A percentile compares a stretch with the other conserved stretches of the same genome.
phyloP scores from a whole-genome alignment of 2,797 vertebrate species.

The Takifugu ocellatus region DNA sequence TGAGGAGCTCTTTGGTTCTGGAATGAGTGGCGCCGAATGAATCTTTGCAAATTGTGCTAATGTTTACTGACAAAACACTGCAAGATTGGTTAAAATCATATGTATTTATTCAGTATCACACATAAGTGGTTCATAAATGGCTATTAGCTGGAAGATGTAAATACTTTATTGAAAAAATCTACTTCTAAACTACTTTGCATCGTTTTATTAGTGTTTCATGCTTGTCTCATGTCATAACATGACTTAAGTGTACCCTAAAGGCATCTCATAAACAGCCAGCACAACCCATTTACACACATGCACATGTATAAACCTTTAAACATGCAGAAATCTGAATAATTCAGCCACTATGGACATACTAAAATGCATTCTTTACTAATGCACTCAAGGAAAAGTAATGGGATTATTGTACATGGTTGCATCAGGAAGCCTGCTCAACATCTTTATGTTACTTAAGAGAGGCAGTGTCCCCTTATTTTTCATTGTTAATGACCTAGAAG shows the following conservation, averaged over 20 bases:
- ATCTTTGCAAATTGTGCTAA: constrained; percentile 3
- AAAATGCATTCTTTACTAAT: constrained; percentile 44
- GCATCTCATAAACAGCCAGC: constrained; percentile 7
- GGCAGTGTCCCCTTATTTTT: constrained; percentile 16
- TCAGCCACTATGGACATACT: constrained; percentile 39
- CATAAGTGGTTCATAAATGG: too few species aligned
- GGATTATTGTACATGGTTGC: constrained; percentile 49
- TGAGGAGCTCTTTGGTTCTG: constrained; percentile 2
- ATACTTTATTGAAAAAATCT: too few species aligned
- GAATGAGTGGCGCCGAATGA: neutral
- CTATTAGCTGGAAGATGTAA: too few species aligned
- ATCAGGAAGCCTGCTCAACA: constrained; percentile 31
- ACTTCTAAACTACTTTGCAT: too few species aligned
- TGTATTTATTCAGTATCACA: too few species aligned
- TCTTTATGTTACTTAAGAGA: constrained; percentile 39
- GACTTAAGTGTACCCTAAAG: constrained; percentile 18
- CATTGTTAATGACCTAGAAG: constrained; percentile 40
- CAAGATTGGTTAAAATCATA: too few species aligned
- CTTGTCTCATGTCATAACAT: neutral
- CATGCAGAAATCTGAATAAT: constrained; percentile 49
- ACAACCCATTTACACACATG: constrained; percentile 2
- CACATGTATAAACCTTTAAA: neutral
- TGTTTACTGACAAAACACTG: neutral
- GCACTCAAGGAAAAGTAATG: constrained; percentile 36
- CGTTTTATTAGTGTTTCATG: neutral